phyloP scores from a whole-genome alignment of 2,888 invertebrate species.

The Ceraclea dissimilis region DNA sequence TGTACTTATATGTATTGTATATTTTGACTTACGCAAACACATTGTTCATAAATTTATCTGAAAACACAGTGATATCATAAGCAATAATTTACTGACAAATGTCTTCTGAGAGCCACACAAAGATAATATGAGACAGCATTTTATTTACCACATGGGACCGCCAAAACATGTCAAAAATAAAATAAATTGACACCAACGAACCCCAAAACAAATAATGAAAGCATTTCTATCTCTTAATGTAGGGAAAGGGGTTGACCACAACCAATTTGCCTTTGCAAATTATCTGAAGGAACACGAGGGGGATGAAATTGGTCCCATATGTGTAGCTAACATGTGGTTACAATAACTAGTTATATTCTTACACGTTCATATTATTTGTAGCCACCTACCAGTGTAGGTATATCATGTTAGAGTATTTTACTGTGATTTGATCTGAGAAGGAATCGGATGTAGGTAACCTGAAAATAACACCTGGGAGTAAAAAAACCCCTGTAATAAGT shows the following conservation, averaged over 20 bases:
- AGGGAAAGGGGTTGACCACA: conserved; percentile 25
- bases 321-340: conserved; percentile 15
- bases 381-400: too few relatives aligned
- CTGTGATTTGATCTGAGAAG: too few relatives aligned
- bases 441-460: too few relatives aligned
- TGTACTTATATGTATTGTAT: too few relatives aligned
- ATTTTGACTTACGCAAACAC: too few relatives aligned
- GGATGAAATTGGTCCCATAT: conserved; percentile 26
- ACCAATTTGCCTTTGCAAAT: conserved; percentile 26
- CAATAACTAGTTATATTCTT: not conserved
- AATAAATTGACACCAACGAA: conserved; percentile 22
- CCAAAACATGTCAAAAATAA: conserved; percentile 24
- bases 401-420: too few relatives aligned
- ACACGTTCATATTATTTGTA: too few relatives aligned
- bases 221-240: conserved; percentile 14
- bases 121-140: conserved; percentile 15
- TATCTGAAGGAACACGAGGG: conserved; percentile 21
- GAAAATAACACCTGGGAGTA: too few relatives aligned
- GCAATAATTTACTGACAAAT: not conserved
- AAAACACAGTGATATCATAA: not conserved
- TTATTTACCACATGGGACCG: conserved; percentile 18
- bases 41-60: not conserved
- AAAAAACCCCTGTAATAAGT: too few relatives aligned
- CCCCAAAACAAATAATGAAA: conserved; percentile 20
- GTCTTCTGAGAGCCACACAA: not conserved